Evolutionary conservation across 2,888 invertebrate species (phyloP), one percentile per base, ranked within the genome.

Genomic region (Apocheima hispidaria): DNA sequence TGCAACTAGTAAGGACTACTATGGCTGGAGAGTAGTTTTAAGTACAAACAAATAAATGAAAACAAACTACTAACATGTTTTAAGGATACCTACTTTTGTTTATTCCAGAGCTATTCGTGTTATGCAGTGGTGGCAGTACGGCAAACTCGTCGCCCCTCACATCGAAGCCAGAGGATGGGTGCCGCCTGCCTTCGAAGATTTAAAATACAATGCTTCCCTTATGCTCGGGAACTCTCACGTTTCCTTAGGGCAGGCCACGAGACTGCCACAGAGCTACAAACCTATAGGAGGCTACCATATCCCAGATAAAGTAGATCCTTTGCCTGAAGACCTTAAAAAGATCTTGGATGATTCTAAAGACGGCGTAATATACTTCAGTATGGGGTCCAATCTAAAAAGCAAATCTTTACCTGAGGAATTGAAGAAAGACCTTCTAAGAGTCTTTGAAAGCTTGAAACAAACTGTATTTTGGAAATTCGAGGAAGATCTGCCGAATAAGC

Each of bases 391-490:
- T 36, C 55, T 92, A 9, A 82, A 78, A 40, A 86, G 88, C 48
- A 82, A 78, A 14, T 69, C 75, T 0, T 75, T 93, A 63, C 86
- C 91, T 0, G 77, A 78, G 0, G 70, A 79, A 18, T 59, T 83
- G 1, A 86, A 84, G 59, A 63, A 59, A 4, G 74, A 71, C 0
- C 65, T 93, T 5, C 10, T 93, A 0, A 73, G 81, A 20, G 80
- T 87, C 41, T 90, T 94, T 40, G 78, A 86, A 3, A 73, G 66
- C 1, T 65, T 94, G 21, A 89, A 91, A 44, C 90, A 93, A 70
- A 88, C 87, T 0, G 90, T 94, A 0, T 66, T 94, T 10, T 93
- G 93, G 93, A 93, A 92, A 69, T 88, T 88, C 63, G 91, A 90
- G 59, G 84, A 85, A 33, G 65, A 65, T 0, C 36, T 87, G 18